Conservation (phyloP, 1,140 invertebrate species). For the Chironomus tepperi region DNA sequence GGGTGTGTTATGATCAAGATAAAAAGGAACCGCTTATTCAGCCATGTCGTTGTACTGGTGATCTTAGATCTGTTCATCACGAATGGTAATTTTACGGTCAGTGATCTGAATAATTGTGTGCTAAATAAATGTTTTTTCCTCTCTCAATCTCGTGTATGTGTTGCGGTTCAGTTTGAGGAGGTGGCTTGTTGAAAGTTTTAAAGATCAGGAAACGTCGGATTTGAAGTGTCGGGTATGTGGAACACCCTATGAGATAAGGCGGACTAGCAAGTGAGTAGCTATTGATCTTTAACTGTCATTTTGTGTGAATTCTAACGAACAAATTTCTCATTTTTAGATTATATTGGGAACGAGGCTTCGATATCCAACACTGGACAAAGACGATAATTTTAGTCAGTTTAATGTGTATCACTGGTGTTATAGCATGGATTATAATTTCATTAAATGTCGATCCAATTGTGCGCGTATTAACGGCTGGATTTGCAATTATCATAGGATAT, state of each 20-base stretch:
- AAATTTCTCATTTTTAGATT: conserved; percentile 42
- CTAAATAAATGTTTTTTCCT: too few species aligned
- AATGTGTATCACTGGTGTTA: conserved; percentile 64
- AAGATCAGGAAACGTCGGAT: conserved; percentile 42
- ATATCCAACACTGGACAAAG: conserved; percentile 65
- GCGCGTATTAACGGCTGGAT: conserved; percentile 66
- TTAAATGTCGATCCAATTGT: conserved; percentile 68
- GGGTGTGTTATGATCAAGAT: conserved; percentile 87
- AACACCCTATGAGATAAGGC: conserved; percentile 63
- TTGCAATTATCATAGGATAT: conserved; percentile 72
- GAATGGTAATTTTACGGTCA: conserved; percentile 48
- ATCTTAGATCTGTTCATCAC: conserved; percentile 83
- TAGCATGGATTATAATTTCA: conserved; percentile 73
- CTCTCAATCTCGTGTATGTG: too few species aligned
- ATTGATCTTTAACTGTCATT: neutral
- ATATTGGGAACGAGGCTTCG: conserved; percentile 72
- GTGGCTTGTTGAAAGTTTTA: conserved; percentile 69
- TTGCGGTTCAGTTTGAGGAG: conserved; percentile 49
- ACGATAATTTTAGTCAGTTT: conserved; percentile 56
- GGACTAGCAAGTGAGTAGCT: conserved; percentile 46
- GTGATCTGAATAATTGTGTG: too few species aligned
- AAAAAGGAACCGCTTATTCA: conserved; percentile 74
- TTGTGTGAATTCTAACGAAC: neutral
- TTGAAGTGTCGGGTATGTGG: conserved; percentile 73
- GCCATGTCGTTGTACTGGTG: conserved; percentile 83